Evolutionary conservation across 2,797 vertebrate species (phyloP), one percentile per base, ranked within the genome.

Genomic region (Cetoscarus ocellatus): DNA sequence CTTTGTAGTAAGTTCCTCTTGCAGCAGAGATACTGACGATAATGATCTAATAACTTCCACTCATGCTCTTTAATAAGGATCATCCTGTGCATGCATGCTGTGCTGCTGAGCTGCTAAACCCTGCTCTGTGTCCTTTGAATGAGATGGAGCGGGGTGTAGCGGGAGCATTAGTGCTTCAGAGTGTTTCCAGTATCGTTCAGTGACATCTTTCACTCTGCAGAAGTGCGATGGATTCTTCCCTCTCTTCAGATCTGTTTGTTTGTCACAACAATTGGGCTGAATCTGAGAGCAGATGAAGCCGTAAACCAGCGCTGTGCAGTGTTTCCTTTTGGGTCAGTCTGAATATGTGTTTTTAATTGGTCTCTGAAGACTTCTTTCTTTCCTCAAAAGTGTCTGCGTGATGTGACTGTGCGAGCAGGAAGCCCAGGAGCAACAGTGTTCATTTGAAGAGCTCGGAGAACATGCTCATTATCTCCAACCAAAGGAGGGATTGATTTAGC

Each of bases 311-410:
- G 50, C 65, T 58, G 67, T 43, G 5, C 67, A 38, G 43, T 27
- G 43, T 77, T 84, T 34, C 72, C 77, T 84, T 87, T 88, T 67
- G 72, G 90, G 86, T 90, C 87, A 82, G 71, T 92, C 88, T 90
- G 84, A 92, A 89, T 90, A 84, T 88, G 80, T 86, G 86, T 76
- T 91, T 89, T 92, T 93, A 92, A 93, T 93, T 92, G 91, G 90
- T 92, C 91, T 93, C 91, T 40, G 77, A 88, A 88, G 85, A 38
- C 27, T 84, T 70, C 66, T 83, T 60, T 64, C 65, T 78, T 82
- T 82, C 72, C 79, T 88, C 73, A 82, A 85, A 92, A 89, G 83
- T 86, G 80, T 83, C 83, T 78, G 83, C 80, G 59, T 69, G 85
- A 79, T 85, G 83, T 68, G 85, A 86, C 85, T 78, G 64, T 43